Percentiles rank a stretch among this genome's conserved stretches.
Conservation (phyloP, 2,113 vertebrate species). For the Eonycteris spelaea region DNA sequence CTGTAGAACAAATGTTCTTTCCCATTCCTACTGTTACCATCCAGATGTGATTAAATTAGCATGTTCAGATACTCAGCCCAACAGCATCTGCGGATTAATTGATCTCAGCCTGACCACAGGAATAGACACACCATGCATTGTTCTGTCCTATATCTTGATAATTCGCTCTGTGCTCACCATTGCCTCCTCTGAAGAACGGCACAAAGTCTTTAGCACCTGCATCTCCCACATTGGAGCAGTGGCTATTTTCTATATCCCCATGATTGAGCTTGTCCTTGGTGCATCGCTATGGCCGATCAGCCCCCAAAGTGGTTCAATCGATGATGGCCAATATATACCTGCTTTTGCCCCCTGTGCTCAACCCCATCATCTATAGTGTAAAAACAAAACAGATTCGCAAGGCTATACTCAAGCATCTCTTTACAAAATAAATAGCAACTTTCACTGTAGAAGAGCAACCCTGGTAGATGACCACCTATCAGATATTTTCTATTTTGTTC, state of each 20-base stretch:
- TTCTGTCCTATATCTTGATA: slow-evolving; percentile 49
- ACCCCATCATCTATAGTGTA: slow-evolving; percentile 65
- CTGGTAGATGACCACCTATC: not conserved
- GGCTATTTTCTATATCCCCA: slow-evolving; percentile 56
- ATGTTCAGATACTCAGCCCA: not conserved
- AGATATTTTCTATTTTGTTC: not conserved
- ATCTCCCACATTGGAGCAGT: slow-evolving; percentile 48
- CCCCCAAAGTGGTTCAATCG: not conserved
- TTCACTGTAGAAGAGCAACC: not conserved
- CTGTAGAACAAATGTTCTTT: slow-evolving; percentile 35
- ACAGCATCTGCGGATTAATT: slow-evolving; percentile 22
- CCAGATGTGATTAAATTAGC: slow-evolving; percentile 60
- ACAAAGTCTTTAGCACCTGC: slow-evolving; percentile 57
- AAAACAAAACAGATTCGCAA: slow-evolving; percentile 54
- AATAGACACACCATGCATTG: slow-evolving; percentile 14
- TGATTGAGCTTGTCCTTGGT: slow-evolving; percentile 56
- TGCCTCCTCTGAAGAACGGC: not conserved
- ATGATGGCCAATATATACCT: slow-evolving; percentile 62
- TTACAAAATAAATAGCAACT: slow-evolving; percentile 20
- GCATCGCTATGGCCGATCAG: not conserved
- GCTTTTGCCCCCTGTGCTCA: slow-evolving; percentile 62
- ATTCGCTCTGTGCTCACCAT: slow-evolving; percentile 27
- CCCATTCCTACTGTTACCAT: slow-evolving; percentile 55
- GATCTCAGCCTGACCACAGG: slow-evolving; percentile 33
- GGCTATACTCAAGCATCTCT: not conserved